Percentiles rank a stretch among this genome's conserved stretches.
phyloP scores from a whole-genome alignment of 2,797 vertebrate species.

The Paguma larvata region DNA sequence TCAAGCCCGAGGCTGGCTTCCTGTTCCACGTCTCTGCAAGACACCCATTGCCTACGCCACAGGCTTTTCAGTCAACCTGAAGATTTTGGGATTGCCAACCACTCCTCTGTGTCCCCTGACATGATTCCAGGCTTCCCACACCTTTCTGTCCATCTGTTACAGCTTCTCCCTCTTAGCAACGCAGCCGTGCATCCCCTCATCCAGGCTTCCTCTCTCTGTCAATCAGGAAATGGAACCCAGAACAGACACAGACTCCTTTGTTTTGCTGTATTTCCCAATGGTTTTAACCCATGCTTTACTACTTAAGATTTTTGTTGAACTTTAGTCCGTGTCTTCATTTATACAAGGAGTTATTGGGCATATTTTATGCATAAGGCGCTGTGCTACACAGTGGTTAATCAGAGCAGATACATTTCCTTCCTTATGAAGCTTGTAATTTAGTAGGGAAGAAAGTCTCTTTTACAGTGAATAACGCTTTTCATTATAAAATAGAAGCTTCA shows the following conservation, averaged over 20 bases:
- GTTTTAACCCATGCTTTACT: background rate
- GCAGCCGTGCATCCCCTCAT: fast-evolving
- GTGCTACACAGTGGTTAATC: background rate
- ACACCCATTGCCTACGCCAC: fast-evolving
- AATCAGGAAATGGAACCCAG: background rate
- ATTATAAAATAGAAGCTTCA: background rate
- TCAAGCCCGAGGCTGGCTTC: fast-evolving
- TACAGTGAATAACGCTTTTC: background rate
- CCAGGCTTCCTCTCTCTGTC: background rate
- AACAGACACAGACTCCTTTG: background rate
- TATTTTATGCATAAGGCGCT: background rate
- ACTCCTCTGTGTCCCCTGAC: background rate
- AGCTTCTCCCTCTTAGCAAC: background rate
- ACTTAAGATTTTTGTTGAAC: background rate
- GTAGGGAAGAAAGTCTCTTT: background rate
- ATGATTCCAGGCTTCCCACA: background rate
- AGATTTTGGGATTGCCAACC: background rate
- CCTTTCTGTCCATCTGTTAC: background rate
- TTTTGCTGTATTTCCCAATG: background rate
- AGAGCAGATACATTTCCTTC: background rate
- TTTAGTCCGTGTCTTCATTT: background rate
- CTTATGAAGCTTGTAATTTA: background rate
- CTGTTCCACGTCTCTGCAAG: background rate
- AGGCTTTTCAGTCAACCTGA: background rate
- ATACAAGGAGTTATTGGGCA: background rate